Evolutionary conservation across 2,888 invertebrate species (phyloP).

Genomic region (Nemotelus nigrinus): DNA sequence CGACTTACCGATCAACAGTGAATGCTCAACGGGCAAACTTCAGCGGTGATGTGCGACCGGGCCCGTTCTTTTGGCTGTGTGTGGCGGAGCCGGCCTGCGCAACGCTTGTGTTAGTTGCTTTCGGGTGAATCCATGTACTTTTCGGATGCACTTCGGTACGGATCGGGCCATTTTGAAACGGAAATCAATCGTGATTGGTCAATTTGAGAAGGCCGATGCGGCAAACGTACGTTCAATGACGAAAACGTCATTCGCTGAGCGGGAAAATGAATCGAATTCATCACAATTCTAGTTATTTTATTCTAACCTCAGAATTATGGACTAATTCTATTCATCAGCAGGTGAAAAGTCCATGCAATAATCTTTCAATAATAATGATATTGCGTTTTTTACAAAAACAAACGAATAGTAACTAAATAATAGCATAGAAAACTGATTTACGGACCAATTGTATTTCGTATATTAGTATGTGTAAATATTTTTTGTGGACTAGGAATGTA

Average conservation of each 20-base stretch:
- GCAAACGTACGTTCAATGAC: constrained; percentile 19
- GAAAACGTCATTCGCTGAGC: not conserved
- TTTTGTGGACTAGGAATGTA: too few species aligned
- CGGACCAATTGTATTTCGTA: too few species aligned
- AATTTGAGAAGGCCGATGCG: constrained; percentile 8
- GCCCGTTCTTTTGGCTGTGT: constrained; percentile 16
- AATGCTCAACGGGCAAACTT: constrained; percentile 37
- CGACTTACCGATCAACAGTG: constrained; percentile 53
- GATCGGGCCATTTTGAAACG: constrained; percentile 2
- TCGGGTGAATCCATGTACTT: not conserved
- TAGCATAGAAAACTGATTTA: too few species aligned
- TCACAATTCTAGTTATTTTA: too few species aligned
- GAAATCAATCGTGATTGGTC: constrained; percentile 34
- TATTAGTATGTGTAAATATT: too few species aligned
- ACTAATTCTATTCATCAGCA: too few species aligned
- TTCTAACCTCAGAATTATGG: too few species aligned
- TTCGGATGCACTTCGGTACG: constrained; percentile 3
- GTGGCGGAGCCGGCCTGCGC: constrained; percentile 31
- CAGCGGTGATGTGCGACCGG: constrained; percentile 37
- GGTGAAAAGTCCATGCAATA: too few species aligned
- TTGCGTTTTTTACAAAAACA: too few species aligned
- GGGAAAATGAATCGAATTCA: not conserved
- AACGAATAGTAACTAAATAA: too few species aligned
- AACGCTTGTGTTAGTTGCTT: constrained; percentile 8
- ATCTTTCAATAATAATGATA: too few species aligned